These are phyloP conservation scores for Hestina assimilis DNA, from an alignment of 1,140 invertebrate species.

Conservation along the genomic window DNA sequence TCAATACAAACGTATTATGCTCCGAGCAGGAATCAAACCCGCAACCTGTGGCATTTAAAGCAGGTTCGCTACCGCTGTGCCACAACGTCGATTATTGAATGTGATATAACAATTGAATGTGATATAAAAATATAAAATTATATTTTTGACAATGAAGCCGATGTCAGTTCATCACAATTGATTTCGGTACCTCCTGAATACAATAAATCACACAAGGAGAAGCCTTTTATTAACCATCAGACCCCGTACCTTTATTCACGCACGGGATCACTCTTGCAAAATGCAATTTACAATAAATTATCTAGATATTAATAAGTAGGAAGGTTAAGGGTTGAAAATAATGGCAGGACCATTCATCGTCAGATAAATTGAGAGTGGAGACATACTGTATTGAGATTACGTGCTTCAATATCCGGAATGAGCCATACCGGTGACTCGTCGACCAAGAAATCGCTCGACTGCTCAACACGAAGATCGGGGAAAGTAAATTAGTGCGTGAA, in stretches of 20 bases:
- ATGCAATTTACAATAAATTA: slow-evolving; percentile 78
- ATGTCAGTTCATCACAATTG: slow-evolving; percentile 16
- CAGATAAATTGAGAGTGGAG: slow-evolving; percentile 74
- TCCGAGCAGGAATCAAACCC: no score
- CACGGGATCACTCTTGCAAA: slow-evolving; percentile 54
- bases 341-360: slow-evolving; percentile 69
- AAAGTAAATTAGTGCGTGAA: slow-evolving; percentile 45
- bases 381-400: slow-evolving; percentile 73
- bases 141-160: neutral
- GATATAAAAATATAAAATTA: neutral
- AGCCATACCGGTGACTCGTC: slow-evolving; percentile 39
- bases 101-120: no score
- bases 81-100: no score
- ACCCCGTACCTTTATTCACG: slow-evolving; percentile 43
- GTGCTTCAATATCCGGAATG: slow-evolving; percentile 75
- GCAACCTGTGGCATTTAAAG: no score
- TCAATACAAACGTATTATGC: no score
- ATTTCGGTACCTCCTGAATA: slow-evolving; percentile 17
- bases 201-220: slow-evolving; percentile 26
- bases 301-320: slow-evolving; percentile 75
- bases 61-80: no score
- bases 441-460: slow-evolving; percentile 32
- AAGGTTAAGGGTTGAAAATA: slow-evolving; percentile 74
- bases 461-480: slow-evolving; percentile 24
- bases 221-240: slow-evolving; percentile 34